A percentile compares a stretch with the other conserved stretches of the same genome.
Evolutionary conservation across 2,113 vertebrate species (phyloP).

Genomic region (Illadopsis cleaveri): DNA sequence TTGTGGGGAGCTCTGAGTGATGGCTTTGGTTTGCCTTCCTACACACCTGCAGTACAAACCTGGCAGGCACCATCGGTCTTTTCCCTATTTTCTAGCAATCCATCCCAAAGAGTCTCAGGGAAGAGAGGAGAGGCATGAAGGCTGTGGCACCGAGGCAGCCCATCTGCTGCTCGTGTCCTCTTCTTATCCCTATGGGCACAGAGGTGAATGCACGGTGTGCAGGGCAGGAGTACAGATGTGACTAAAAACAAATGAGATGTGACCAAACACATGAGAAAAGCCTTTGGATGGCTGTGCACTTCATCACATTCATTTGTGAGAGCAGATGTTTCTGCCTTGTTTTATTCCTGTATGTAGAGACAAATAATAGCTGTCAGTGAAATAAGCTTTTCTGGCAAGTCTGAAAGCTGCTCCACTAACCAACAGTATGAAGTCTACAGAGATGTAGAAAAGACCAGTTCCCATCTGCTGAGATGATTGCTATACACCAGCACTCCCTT

Average conservation of each 20-base stretch:
- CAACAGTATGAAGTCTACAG: background rate
- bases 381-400: background rate
- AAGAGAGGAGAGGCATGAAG: background rate
- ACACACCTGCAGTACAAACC: background rate
- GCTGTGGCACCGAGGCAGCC: background rate
- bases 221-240: background rate
- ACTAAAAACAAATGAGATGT: background rate
- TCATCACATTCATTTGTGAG: background rate
- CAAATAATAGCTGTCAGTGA: background rate
- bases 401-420: background rate
- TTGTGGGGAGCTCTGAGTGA: background rate
- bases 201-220: fast-evolving
- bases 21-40: background rate
- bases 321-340: background rate
- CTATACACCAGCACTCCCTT: background rate
- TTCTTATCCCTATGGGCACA: background rate
- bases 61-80: background rate
- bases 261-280: background rate
- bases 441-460: background rate
- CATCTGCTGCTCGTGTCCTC: background rate
- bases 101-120: background rate
- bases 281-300: background rate
- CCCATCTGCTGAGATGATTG: background rate
- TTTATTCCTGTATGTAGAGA: background rate
- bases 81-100: background rate